A percentile compares a stretch with the other conserved stretches of the same genome.
These are phyloP conservation scores for Bubo blakistoni DNA, from an alignment of 2,113 vertebrate species.

Conservation along the genomic window DNA sequence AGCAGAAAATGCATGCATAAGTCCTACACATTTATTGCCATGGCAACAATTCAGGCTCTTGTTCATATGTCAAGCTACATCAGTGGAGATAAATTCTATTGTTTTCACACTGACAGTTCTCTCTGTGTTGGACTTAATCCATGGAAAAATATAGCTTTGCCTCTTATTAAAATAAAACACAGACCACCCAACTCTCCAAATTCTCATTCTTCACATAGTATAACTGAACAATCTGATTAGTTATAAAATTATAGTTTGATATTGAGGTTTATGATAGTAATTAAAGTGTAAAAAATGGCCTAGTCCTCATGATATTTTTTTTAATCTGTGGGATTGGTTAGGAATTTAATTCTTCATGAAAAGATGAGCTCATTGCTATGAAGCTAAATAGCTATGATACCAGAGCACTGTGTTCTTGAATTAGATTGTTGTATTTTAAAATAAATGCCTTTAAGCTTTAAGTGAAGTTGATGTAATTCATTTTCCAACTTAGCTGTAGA, in stretches of 20 bases:
- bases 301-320: slow-evolving; percentile 32
- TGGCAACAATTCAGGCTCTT: slow-evolving; percentile 98
- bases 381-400: slow-evolving; percentile 36
- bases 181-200: slow-evolving; percentile 65
- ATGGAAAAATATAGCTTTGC: slow-evolving; percentile 78
- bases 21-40: slow-evolving; percentile 98
- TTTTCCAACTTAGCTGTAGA: slow-evolving; percentile 34
- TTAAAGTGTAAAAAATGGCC: slow-evolving; percentile 20
- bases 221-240: background rate
- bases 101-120: slow-evolving; percentile 89
- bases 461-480: slow-evolving; percentile 43
- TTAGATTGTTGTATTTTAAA: slow-evolving; percentile 43
- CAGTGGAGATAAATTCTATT: slow-evolving; percentile 96
- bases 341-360: slow-evolving; percentile 53
- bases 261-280: slow-evolving; percentile 33
- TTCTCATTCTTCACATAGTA: slow-evolving; percentile 7
- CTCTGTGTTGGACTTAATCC: slow-evolving; percentile 85
- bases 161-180: slow-evolving; percentile 72
- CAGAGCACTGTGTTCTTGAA: slow-evolving; percentile 20
- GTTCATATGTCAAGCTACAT: slow-evolving; percentile 99
- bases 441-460: slow-evolving; percentile 48
- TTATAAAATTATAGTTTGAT: slow-evolving; percentile 53
- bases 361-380: slow-evolving; percentile 39
- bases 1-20: slow-evolving; percentile 98
- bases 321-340: slow-evolving; percentile 20